These are phyloP conservation scores for Orchestia grillus DNA, from an alignment of 1,140 invertebrate species.

Conservation along the genomic window DNA sequence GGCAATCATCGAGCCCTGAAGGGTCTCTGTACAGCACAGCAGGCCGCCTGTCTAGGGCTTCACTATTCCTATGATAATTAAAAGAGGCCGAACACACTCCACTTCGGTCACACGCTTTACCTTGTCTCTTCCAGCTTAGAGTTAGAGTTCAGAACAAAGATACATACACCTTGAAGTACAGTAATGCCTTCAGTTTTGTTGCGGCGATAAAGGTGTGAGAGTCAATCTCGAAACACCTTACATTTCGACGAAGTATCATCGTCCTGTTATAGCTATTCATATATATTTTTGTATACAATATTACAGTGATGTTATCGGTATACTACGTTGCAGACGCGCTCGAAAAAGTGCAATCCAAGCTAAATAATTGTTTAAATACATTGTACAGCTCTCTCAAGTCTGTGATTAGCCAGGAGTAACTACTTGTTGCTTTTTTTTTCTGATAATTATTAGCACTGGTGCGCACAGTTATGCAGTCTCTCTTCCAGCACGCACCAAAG, in stretches of 20 bases:
- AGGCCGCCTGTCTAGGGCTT: too few relatives aligned
- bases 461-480: background rate
- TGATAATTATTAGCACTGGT: background rate
- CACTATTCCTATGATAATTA: background rate
- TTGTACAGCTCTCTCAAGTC: background rate
- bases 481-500: background rate
- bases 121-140: background rate
- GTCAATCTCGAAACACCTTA: background rate
- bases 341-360: background rate
- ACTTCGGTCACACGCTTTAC: background rate
- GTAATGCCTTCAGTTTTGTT: background rate
- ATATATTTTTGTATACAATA: background rate
- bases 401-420: background rate
- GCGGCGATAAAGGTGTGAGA: too few relatives aligned
- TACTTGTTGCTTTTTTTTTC: background rate
- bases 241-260: background rate
- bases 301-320: background rate
- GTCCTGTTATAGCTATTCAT: background rate
- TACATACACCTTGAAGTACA: background rate
- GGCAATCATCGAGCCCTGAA: background rate
- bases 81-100: background rate
- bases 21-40: background rate
- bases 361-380: background rate
- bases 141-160: background rate
- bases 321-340: background rate